Percentiles rank a stretch among this genome's conserved stretches.
Evolutionary conservation across 1,140 invertebrate species (phyloP).

Genomic region (Drosophila carrolli): DNA sequence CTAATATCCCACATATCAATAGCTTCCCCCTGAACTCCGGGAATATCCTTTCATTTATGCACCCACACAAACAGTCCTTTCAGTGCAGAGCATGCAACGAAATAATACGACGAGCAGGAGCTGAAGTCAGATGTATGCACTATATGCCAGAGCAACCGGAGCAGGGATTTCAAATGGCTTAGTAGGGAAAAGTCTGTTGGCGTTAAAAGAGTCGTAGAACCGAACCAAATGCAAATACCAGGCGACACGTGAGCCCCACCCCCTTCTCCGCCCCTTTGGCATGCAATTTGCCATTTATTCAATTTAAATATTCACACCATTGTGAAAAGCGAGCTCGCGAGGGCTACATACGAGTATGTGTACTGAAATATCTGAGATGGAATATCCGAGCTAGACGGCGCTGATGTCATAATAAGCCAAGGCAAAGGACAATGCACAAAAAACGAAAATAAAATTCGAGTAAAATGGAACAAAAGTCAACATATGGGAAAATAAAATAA

Average conservation of each 20-base stretch:
- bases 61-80: constrained; percentile 36
- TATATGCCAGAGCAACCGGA: constrained; percentile 28
- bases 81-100: constrained; percentile 48
- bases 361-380: constrained; percentile 8
- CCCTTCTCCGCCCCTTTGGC: constrained; percentile 28
- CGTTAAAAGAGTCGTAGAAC: constrained; percentile 5
- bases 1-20: constrained; percentile 6
- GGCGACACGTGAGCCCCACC: constrained; percentile 60
- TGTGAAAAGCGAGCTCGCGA: constrained; percentile 43
- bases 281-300: constrained; percentile 80
- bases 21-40: not conserved
- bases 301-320: constrained; percentile 71
- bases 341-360: not conserved
- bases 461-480: constrained; percentile 28
- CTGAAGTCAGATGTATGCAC: constrained; percentile 22
- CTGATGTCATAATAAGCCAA: constrained; percentile 34
- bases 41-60: constrained; percentile 66
- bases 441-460: constrained; percentile 14
- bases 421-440: constrained; percentile 14
- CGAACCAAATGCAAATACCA: constrained; percentile 45
- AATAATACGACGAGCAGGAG: constrained; percentile 59
- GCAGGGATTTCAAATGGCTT: constrained; percentile 14
- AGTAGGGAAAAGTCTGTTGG: constrained; percentile 13
- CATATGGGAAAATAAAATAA: constrained; percentile 32
- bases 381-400: constrained; percentile 2